Conservation (phyloP, 2,797 vertebrate genomes). For the Streptopelia turtur region DNA sequence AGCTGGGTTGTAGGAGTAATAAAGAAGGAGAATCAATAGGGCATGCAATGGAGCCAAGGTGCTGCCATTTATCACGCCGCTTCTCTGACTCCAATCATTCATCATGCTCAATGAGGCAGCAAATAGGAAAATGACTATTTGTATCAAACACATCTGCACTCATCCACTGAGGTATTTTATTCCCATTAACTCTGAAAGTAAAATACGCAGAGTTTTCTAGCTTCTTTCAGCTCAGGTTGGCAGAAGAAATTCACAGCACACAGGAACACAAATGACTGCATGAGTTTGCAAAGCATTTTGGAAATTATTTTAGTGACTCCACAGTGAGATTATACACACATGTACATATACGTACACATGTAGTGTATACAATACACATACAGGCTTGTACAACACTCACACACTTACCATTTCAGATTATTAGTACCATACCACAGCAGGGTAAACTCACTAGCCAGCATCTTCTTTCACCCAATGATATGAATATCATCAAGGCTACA, state of each 20-base stretch:
- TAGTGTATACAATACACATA: not conserved
- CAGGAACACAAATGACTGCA: conserved; percentile 83
- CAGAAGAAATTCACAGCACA: conserved; percentile 86
- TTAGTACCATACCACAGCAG: conserved; percentile 70
- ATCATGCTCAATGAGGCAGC: conserved; percentile 99
- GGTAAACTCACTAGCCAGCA: conserved; percentile 67
- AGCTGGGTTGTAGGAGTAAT: conserved; percentile 99
- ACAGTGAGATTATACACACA: not conserved
- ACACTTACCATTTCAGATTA: conserved; percentile 12
- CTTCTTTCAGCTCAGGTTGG: conserved; percentile 91
- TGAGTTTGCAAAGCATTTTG: conserved; percentile 82
- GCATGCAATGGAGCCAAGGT: conserved; percentile 99
- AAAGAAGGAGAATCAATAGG: conserved; percentile 99
- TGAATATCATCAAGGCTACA: conserved; percentile 84
- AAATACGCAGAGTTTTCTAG: conserved; percentile 99
- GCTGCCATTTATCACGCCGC: conserved; percentile 99
- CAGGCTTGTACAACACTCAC: not conserved
- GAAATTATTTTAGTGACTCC: conserved; percentile 70
- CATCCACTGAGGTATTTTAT: conserved; percentile 99
- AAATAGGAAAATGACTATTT: conserved; percentile 99
- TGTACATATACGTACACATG: not conserved
- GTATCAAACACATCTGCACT: conserved; percentile 99
- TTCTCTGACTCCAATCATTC: conserved; percentile 99
- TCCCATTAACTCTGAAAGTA: conserved; percentile 99
- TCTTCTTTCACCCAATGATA: conserved; percentile 81